Base-by-base conservation (phyloP, 2,888 invertebrate genomes). In the Dolichomitus sp. region DNA sequence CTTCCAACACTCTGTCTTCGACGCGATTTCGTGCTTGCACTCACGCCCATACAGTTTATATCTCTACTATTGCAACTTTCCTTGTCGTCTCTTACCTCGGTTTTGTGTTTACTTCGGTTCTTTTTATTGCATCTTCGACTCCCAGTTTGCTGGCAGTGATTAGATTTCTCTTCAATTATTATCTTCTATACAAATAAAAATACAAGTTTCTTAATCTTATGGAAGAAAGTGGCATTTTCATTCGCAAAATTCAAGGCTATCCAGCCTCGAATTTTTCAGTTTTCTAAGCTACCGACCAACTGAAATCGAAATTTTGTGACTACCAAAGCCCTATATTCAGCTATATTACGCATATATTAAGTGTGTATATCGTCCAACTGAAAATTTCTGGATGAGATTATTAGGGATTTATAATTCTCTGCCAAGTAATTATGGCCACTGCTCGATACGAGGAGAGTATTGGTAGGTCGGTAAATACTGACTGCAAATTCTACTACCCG, bases 31-130 rank as follows among this genome's bases (percentile, higher is more conserved):
- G 68, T 50, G 19, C 57, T 78, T 63, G 37, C 50, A 54, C 74
- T 78, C 37, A 42, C 69, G 65, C 30, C 54, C 68, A 69, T 73
- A 40, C 42, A 65, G 17, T 33, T 37, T 27, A 50, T 65, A 27
- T n/a, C 23, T 50, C 52, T 27, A 23, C 30, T 33, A 12, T 30
- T 45, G 54, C 78, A n/a, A 40, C 50, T 37, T 69, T 40, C 17
- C 66, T 37, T 73, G 74, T 68, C 85, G 84, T 84, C 83, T 81
- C 86, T 84, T 82, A 79, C 70, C 86, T 83, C 84, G 84, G 84
- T 87, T 87, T 86, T 83, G 77, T 79, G 61, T 74, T 85, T 76
- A 75, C 85, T 85, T 77, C 79, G 72, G 27, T 54, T 52, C 76
- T 86, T 80, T 75, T 65, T 75, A 33, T 17, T 45, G 14, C 30